Percentiles rank a stretch among this genome's conserved stretches.
These are phyloP conservation scores for Copidosoma aretas DNA, from an alignment of 2,888 invertebrate species.

Conservation along the genomic window DNA sequence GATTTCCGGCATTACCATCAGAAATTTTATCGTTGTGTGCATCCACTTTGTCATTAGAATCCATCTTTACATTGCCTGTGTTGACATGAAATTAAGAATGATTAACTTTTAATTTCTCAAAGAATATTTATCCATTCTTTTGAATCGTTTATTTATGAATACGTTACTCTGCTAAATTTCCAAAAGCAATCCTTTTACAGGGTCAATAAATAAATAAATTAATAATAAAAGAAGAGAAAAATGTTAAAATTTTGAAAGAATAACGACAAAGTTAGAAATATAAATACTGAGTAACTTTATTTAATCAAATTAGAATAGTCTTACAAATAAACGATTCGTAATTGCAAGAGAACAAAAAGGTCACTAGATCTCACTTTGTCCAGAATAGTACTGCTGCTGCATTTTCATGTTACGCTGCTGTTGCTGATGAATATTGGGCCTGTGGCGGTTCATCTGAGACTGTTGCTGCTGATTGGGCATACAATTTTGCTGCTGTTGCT, in stretches of 20 bases:
- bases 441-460: constrained; percentile 54
- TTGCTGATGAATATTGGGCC: constrained; percentile 59
- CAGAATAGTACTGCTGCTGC: constrained; percentile 65
- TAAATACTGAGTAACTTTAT: constrained; percentile 2
- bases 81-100: constrained; percentile 40
- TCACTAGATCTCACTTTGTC: constrained; percentile 61
- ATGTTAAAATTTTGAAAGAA: not conserved
- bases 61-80: constrained; percentile 60
- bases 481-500: constrained; percentile 55
- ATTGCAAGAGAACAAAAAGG: constrained; percentile 7
- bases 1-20: constrained; percentile 53
- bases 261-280: constrained; percentile 6
- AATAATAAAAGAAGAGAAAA: not conserved
- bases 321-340: constrained; percentile 46
- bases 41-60: constrained; percentile 58
- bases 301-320: not conserved
- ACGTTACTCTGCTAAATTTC: constrained; percentile 8
- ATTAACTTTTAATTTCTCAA: constrained; percentile 39
- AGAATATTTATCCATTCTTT: constrained; percentile 24
- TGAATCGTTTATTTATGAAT: constrained; percentile 40
- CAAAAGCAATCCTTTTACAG: not conserved
- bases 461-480: constrained; percentile 59
- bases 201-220: not conserved
- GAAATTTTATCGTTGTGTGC: constrained; percentile 59
- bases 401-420: constrained; percentile 60